Percentiles rank a stretch among this genome's conserved stretches.
phyloP scores from a whole-genome alignment of 1,140 invertebrate genomes.

The Philopotamus ludificatus region DNA sequence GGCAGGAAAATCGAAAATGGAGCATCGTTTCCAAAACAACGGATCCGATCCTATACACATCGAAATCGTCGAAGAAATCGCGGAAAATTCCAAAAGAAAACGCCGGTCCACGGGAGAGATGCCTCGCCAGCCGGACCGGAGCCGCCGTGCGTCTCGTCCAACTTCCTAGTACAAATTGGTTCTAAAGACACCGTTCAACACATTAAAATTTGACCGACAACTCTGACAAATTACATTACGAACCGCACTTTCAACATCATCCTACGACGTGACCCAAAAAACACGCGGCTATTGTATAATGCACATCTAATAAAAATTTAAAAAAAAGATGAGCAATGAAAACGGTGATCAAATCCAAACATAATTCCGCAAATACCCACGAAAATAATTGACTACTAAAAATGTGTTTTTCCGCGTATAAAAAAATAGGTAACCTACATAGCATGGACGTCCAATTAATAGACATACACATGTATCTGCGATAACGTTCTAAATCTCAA shows the following conservation, averaged over 20 bases:
- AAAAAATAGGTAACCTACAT: conserved; percentile 29
- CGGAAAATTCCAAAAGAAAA: too few relatives aligned
- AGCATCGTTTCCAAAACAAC: neutral
- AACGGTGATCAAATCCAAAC: neutral
- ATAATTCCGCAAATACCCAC: neutral
- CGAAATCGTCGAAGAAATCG: too few relatives aligned
- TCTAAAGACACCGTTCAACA: too few relatives aligned
- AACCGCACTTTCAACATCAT: conserved; percentile 8
- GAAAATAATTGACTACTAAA: conserved; percentile 3
- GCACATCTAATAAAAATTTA: neutral
- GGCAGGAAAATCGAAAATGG: neutral
- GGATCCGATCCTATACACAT: neutral
- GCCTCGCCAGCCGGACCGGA: too few relatives aligned
- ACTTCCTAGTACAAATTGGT: too few relatives aligned
- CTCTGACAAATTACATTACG: too few relatives aligned
- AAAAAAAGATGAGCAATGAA: neutral
- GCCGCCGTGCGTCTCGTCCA: too few relatives aligned
- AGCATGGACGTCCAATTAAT: conserved; percentile 2
- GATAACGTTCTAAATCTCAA: neutral
- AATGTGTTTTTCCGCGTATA: conserved; percentile 6
- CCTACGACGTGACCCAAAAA: conserved; percentile 27
- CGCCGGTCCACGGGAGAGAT: too few relatives aligned
- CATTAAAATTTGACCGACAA: too few relatives aligned
- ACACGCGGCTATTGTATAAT: conserved; percentile 9
- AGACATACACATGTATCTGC: too few relatives aligned